These are phyloP conservation scores for Oxycera nigricornis DNA, from an alignment of 2,888 invertebrate species.

Conservation along the genomic window DNA sequence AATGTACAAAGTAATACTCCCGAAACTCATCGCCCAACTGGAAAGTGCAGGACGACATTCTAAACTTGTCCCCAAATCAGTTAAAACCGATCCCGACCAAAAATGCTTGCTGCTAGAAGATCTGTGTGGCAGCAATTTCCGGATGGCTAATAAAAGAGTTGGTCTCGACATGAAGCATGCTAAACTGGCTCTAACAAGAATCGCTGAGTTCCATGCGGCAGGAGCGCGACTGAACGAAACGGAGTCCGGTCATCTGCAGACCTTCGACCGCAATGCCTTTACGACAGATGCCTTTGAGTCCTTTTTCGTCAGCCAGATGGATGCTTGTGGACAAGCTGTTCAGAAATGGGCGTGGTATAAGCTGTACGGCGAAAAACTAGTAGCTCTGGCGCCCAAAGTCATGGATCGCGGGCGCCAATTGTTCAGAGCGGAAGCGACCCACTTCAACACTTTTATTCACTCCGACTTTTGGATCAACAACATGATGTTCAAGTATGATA, in stretches of 20 bases:
- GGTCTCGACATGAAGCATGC: conserved; percentile 62
- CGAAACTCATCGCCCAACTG: conserved; percentile 54
- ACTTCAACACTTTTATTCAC: conserved; percentile 18
- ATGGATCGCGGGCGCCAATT: neutral
- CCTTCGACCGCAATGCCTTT: conserved; percentile 58
- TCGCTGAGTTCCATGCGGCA: conserved; percentile 65
- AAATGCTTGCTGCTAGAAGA: conserved; percentile 59
- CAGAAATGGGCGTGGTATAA: conserved; percentile 52
- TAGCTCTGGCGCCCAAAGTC: neutral
- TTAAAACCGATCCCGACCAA: conserved; percentile 54
- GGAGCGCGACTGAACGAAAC: conserved; percentile 63
- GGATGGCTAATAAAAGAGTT: conserved; percentile 55
- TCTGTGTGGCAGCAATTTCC: conserved; percentile 52
- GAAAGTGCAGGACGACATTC: neutral
- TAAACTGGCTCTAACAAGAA: conserved; percentile 57
- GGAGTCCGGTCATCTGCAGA: conserved; percentile 47
- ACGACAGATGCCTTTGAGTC: conserved; percentile 55
- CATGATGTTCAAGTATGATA: conserved; percentile 25
- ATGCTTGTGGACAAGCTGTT: conserved; percentile 54
- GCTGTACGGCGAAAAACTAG: conserved; percentile 23
- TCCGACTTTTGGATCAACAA: conserved; percentile 30
- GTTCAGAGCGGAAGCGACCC: neutral
- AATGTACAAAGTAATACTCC: conserved; percentile 57
- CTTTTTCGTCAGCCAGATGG: conserved; percentile 54
- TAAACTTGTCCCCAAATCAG: conserved; percentile 57